Percentiles rank a stretch among this genome's conserved stretches.
phyloP scores from a whole-genome alignment of 2,113 vertebrate genomes.

The Himantopus leucocephalus region DNA sequence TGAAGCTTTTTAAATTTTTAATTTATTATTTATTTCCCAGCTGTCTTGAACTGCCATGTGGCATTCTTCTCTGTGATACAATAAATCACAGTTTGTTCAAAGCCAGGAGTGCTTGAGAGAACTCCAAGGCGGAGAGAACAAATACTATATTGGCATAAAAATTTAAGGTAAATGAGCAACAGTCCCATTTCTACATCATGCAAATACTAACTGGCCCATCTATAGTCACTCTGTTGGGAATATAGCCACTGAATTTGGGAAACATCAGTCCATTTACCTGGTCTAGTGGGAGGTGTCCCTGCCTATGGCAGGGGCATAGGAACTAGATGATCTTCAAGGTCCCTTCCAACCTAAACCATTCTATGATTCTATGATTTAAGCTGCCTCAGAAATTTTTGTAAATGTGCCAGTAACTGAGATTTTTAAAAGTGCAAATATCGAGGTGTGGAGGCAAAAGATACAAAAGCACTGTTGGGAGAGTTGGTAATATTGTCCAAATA shows the following conservation, averaged over 20 bases:
- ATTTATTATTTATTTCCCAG: neutral
- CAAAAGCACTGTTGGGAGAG: neutral
- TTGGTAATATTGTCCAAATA: neutral
- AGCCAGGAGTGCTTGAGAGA: neutral
- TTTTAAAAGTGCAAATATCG: neutral
- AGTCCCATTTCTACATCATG: neutral
- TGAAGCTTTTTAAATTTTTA: neutral
- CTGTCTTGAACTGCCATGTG: neutral
- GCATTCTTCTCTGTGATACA: neutral
- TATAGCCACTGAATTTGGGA: neutral
- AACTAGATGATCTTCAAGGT: too few relatives aligned
- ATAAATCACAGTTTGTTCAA: neutral
- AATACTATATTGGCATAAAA: neutral
- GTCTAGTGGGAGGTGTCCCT: too few relatives aligned
- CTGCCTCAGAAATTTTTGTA: neutral
- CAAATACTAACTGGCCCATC: neutral
- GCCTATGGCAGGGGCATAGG: too few relatives aligned
- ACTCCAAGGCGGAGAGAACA: neutral
- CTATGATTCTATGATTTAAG: neutral
- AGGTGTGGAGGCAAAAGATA: neutral
- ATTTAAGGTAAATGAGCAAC: neutral
- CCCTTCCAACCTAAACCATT: too few relatives aligned
- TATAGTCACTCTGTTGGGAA: neutral
- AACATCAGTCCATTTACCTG: neutral
- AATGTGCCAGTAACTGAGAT: neutral